Percentiles rank a stretch among this genome's conserved stretches.
Conservation (phyloP, 2,888 invertebrate genomes). For the Lasioglossum vierecki region DNA sequence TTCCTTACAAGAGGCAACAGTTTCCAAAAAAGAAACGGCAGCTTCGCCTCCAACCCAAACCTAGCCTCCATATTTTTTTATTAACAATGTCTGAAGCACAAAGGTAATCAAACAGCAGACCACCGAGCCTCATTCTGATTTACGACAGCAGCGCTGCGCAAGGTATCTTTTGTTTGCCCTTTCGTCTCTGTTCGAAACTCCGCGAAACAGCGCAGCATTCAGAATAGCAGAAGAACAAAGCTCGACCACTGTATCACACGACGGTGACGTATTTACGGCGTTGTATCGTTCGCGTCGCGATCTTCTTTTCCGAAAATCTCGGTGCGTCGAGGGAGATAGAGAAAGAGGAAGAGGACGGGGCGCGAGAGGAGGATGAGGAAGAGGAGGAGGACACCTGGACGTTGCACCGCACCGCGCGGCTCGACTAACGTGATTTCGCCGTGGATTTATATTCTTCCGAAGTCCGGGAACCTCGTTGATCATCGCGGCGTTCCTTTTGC, state of each 20-base stretch:
- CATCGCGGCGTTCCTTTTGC: conserved; percentile 50
- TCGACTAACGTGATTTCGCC: conserved; percentile 27
- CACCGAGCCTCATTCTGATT: neutral
- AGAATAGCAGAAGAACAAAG: neutral
- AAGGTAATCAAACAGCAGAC: conserved; percentile 1
- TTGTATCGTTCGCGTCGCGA: neutral
- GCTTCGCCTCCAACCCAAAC: neutral
- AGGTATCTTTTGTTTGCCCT: neutral
- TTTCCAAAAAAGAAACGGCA: neutral
- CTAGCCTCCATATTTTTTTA: neutral
- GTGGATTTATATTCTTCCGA: conserved; percentile 41
- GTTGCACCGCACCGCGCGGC: too few relatives aligned
- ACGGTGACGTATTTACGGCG: conserved; percentile 11
- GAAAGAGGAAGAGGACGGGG: neutral
- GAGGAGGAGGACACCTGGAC: conserved; percentile 21
- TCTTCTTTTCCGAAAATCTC: conserved; percentile 19
- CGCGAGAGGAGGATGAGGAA: neutral
- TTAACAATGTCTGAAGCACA: neutral
- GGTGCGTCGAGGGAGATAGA: conserved; percentile 4
- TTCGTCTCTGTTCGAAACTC: neutral
- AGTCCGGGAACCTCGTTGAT: conserved; percentile 41
- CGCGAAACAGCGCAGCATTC: neutral
- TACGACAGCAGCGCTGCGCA: neutral
- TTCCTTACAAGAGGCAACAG: neutral
- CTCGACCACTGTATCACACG: neutral